Evolutionary conservation across 2,797 vertebrate species (phyloP).

Genomic region (Phoeniculus purpureus): DNA sequence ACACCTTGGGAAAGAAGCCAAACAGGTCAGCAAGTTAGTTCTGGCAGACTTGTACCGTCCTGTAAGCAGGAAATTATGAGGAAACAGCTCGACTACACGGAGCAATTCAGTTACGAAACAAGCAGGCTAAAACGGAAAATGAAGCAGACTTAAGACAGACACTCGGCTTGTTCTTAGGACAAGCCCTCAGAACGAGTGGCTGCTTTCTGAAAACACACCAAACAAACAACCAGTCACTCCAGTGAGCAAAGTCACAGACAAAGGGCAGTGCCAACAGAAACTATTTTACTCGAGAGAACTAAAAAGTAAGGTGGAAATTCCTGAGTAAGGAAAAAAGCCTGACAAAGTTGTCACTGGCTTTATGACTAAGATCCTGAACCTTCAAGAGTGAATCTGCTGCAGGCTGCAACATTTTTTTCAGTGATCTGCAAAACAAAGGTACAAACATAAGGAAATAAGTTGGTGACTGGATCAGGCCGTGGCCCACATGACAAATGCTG

Average conservation of each 20-base stretch:
- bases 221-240: not conserved
- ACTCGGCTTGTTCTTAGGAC: not conserved
- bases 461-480: not conserved
- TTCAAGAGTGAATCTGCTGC: not conserved
- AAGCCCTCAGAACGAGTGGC: not conserved
- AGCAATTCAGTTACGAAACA: not conserved
- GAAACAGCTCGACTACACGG: not conserved
- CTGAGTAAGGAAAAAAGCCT: not conserved
- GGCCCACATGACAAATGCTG: not conserved
- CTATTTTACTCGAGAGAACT: not conserved
- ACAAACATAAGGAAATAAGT: not conserved
- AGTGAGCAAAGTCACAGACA: not conserved
- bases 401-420: not conserved
- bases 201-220: not conserved
- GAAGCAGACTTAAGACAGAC: not conserved
- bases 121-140: not conserved
- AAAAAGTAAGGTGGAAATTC: not conserved
- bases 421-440: not conserved
- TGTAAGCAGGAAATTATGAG: not conserved
- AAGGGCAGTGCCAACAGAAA: not conserved
- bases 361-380: not conserved
- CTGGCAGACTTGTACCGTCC: not conserved
- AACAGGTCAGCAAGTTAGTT: not conserved
- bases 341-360: not conserved
- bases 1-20: slow-evolving; percentile 82